Conservation (phyloP, 2,797 vertebrate species). For the Cyprinella venusta region DNA sequence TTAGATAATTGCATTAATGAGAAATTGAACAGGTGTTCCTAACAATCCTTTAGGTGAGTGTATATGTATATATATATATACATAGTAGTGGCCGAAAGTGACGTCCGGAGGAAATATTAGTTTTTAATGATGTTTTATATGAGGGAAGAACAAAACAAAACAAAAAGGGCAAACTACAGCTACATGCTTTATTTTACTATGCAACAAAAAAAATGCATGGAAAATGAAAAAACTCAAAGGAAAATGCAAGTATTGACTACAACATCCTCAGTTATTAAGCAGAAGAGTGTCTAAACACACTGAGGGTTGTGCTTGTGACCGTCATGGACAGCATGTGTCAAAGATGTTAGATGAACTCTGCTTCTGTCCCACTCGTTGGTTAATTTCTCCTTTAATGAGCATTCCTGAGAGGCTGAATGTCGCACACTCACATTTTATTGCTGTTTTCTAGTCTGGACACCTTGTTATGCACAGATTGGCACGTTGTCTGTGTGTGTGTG, state of each 20-base stretch:
- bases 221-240: neutral
- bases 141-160: neutral
- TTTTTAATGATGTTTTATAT: neutral
- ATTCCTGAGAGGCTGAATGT: conserved; percentile 43
- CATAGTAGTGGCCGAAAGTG: too few species aligned
- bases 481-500: conserved; percentile 24
- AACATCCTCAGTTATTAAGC: neutral
- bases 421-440: conserved; percentile 53
- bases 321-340: conserved; percentile 3
- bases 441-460: conserved; percentile 60
- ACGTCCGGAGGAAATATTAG: too few species aligned
- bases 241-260: neutral
- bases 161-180: neutral
- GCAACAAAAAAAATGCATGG: neutral
- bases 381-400: conserved; percentile 53
- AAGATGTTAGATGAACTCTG: conserved; percentile 29
- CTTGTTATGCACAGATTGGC: conserved; percentile 50
- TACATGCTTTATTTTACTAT: neutral
- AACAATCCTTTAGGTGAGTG: too few species aligned
- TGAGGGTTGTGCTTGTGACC: neutral
- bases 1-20: too few species aligned
- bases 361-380: conserved; percentile 6
- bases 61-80: neutral
- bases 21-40: too few species aligned
- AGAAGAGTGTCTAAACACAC: neutral